These are phyloP conservation scores for Parnassius mnemosyne DNA, from an alignment of 2,888 invertebrate genomes.

Conservation along the genomic window DNA sequence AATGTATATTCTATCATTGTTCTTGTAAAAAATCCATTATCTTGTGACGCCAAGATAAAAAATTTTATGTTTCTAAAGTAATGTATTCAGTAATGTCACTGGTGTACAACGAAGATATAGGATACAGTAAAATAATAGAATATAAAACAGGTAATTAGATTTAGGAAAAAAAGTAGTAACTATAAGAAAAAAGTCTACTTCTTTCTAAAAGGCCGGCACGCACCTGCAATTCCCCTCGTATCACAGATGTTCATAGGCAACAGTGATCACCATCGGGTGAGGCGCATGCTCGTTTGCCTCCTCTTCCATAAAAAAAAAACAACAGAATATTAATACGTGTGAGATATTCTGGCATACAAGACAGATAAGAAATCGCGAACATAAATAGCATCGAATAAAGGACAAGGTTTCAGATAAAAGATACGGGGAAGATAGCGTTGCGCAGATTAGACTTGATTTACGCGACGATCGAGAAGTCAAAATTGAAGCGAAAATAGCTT, in stretches of 20 bases:
- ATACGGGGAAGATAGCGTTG: conserved; percentile 13
- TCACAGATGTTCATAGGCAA: too few species aligned
- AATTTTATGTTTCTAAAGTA: too few species aligned
- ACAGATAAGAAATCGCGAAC: conserved; percentile 20
- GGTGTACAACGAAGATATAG: too few species aligned
- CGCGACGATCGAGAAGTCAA: conserved; percentile 4
- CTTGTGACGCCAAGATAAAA: not conserved
- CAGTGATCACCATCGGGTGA: too few species aligned
- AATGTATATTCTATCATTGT: conserved; percentile 51
- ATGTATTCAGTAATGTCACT: too few species aligned
- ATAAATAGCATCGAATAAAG: conserved; percentile 25
- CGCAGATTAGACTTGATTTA: conserved; percentile 24
- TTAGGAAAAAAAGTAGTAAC: too few species aligned
- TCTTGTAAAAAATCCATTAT: not conserved
- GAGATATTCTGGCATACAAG: not conserved
- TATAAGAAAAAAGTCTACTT: too few species aligned
- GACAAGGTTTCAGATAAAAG: conserved; percentile 26
- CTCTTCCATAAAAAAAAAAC: not conserved
- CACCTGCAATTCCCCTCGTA: too few species aligned
- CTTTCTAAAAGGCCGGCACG: too few species aligned
- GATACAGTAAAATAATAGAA: too few species aligned
- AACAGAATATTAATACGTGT: conserved; percentile 12
- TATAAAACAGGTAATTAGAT: too few species aligned
- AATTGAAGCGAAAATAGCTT: conserved; percentile 6
- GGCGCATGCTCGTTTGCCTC: too few species aligned